These are phyloP conservation scores for Drosophila sulfurigaster DNA, from an alignment of 1,140 invertebrate species.

Conservation along the genomic window DNA sequence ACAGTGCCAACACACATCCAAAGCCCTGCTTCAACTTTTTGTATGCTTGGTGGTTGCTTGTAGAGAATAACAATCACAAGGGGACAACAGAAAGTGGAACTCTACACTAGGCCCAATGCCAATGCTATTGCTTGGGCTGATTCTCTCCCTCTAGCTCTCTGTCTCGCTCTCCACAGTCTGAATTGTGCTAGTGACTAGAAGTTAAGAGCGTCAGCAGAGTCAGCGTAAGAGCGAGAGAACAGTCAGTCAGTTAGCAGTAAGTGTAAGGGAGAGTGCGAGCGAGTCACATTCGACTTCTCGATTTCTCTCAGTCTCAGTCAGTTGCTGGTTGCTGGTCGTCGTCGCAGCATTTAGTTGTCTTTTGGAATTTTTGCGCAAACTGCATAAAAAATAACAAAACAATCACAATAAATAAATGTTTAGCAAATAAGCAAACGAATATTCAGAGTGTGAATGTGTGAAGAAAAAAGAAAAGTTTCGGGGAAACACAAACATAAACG, in stretches of 20 bases:
- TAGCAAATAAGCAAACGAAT: slow-evolving; percentile 28
- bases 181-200: slow-evolving; percentile 61
- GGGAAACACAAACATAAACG: not conserved
- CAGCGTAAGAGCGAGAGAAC: slow-evolving; percentile 1
- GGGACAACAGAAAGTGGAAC: slow-evolving; percentile 5
- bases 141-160: too few species aligned
- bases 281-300: slow-evolving; percentile 17
- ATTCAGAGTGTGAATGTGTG: slow-evolving; percentile 11
- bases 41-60: slow-evolving; percentile 38
- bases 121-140: slow-evolving; percentile 14
- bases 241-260: not conserved
- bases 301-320: slow-evolving; percentile 32
- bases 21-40: slow-evolving; percentile 72
- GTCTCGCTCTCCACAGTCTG: slow-evolving; percentile 22
- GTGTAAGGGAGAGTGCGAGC: slow-evolving; percentile 3
- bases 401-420: slow-evolving; percentile 24
- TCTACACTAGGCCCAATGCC: slow-evolving; percentile 40
- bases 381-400: slow-evolving; percentile 26
- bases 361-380: slow-evolving; percentile 49
- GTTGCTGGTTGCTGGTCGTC: slow-evolving; percentile 37
- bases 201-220: slow-evolving; percentile 55
- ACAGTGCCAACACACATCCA: slow-evolving; percentile 19
- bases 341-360: slow-evolving; percentile 36
- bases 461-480: slow-evolving; percentile 1
- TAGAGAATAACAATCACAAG: slow-evolving; percentile 12